Evolutionary conservation across 2,113 vertebrate species (phyloP), one percentile per base, ranked within the genome.

Genomic region (Solenodon paradoxus): DNA sequence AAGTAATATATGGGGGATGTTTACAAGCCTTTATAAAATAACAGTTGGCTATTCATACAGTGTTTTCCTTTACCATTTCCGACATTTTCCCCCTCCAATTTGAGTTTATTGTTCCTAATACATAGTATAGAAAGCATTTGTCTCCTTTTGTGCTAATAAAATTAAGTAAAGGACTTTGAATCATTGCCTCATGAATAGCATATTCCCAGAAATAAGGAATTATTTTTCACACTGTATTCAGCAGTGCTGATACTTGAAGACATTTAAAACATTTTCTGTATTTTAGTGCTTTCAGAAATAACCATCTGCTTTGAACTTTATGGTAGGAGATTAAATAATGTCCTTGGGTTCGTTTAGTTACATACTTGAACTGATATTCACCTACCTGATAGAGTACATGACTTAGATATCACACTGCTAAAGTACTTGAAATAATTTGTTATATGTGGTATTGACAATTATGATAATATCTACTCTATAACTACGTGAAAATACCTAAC

Each of bases 271-370:
- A 53, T 61, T 45, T 35, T 61, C 40, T 87, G 20, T 61, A 16
- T 90, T 94, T 69, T 75, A 63, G n/a, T 92, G 72, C 66, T 68
- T 84, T 45, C 57, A 71, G 26, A 88, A 78, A 53, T 57, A 95
- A 40, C 88, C 35, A 12, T 88, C 42, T 59, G 24, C 77, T 91
- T 79, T 17, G 68, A 59, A 55, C 26, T 74, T 72, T 88, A 16
- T 83, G 26, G 30, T 16, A 26, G 47, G 32, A 49, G 20, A 68
- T 32, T 88, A 22, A 66, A 40, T 51, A 61, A 66, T 88, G 77
- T 78, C 47, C 17, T 49, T 78, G 19, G 74, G 40, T 42, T 88
- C 12, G 47, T 24, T 20, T 8, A 59, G 19, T 81, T 38, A 55
- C 32, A 40, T 38, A 35, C 57, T 74, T 79, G 32, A 93, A 53